A percentile compares a stretch with the other conserved stretches of the same genome.
These are phyloP conservation scores for Cinara cedri DNA, from an alignment of 2,888 invertebrate genomes.

Conservation along the genomic window DNA sequence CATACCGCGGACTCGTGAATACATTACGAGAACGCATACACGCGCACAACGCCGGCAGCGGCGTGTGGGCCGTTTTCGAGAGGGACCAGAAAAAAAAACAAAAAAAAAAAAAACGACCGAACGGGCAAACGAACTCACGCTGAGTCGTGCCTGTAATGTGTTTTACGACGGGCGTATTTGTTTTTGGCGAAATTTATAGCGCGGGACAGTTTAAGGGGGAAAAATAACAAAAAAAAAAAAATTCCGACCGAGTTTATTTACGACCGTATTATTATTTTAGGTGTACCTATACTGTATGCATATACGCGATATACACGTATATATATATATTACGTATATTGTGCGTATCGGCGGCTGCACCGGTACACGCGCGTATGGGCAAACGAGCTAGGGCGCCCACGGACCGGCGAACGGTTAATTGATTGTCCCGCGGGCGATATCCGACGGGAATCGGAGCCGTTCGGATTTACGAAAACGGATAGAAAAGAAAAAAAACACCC, in stretches of 20 bases:
- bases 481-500: neutral
- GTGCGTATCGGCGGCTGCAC: too few species aligned
- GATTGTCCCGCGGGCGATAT: too few species aligned
- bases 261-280: constrained; percentile 16
- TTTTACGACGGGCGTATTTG: constrained; percentile 40
- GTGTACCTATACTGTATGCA: neutral
- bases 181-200: constrained; percentile 45
- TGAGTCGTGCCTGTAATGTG: neutral
- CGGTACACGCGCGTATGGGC: too few species aligned
- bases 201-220: constrained; percentile 35
- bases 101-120: constrained; percentile 15
- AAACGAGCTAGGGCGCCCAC: too few species aligned
- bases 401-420: too few species aligned
- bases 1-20: constrained; percentile 13
- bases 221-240: constrained; percentile 34
- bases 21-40: neutral
- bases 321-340: too few species aligned
- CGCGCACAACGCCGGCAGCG: neutral
- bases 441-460: neutral
- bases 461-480: neutral
- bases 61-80: constrained; percentile 21
- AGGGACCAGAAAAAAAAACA: neutral
- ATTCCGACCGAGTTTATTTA: constrained; percentile 43
- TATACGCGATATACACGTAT: neutral
- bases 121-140: constrained; percentile 34